Evolutionary conservation across 2,888 invertebrate species (phyloP).

Genomic region (Stenotaenia linearis): DNA sequence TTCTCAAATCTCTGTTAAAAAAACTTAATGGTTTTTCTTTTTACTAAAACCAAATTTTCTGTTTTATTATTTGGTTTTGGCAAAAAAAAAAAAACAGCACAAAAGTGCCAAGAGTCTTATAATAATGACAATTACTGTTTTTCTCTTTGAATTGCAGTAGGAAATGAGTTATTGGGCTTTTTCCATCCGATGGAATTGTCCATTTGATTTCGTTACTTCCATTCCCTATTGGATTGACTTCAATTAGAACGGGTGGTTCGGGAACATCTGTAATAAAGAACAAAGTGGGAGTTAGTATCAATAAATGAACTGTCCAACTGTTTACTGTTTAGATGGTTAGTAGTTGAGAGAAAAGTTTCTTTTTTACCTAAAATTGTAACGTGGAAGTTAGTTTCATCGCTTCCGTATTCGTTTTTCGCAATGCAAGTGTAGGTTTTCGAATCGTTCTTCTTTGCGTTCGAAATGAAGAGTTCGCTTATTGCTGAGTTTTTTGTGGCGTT

Average conservation of each 20-base stretch:
- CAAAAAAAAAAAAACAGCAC: background rate
- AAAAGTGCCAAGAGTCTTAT: too few relatives aligned
- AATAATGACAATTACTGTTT: conserved; percentile 39
- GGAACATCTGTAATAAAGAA: conserved; percentile 35
- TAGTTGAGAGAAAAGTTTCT: too few relatives aligned
- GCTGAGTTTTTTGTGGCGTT: conserved; percentile 39
- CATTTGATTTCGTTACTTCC: conserved; percentile 30
- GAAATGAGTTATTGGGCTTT: conserved; percentile 35
- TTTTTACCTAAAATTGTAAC: conserved; percentile 45
- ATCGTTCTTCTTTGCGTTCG: conserved; percentile 42
- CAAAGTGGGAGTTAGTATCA: background rate
- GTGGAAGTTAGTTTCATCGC: conserved; percentile 42
- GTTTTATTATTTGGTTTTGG: background rate
- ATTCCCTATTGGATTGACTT: conserved; percentile 26
- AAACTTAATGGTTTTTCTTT: too few relatives aligned
- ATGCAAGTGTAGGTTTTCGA: conserved; percentile 48
- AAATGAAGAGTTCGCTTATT: conserved; percentile 41
- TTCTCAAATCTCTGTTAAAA: too few relatives aligned
- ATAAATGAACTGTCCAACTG: background rate
- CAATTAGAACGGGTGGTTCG: conserved; percentile 30
- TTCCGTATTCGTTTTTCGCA: conserved; percentile 51
- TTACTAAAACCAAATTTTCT: background rate
- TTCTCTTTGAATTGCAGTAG: conserved; percentile 43
- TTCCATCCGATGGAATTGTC: conserved; percentile 34
- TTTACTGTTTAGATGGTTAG: too few relatives aligned